These are phyloP conservation scores for Eilema sororculum DNA, from an alignment of 2,888 invertebrate genomes.

Conservation along the genomic window DNA sequence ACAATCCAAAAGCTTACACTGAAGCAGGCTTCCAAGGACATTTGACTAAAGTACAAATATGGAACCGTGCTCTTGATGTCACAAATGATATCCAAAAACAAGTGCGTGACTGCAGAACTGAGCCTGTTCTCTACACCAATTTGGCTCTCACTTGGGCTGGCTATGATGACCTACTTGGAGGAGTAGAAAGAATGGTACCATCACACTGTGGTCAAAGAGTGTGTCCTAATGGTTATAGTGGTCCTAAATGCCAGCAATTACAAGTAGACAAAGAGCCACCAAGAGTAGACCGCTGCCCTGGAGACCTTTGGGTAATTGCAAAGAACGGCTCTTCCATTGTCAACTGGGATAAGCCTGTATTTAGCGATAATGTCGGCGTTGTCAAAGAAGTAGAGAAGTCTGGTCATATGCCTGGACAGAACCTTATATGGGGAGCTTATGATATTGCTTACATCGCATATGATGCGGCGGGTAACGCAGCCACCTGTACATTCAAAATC, in stretches of 20 bases:
- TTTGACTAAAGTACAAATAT: conserved; percentile 97
- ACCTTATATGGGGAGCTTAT: conserved; percentile 96
- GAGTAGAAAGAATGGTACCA: conserved; percentile 96
- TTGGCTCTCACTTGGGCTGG: conserved; percentile 97
- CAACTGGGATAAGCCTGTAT: conserved; percentile 96
- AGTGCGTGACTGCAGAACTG: conserved; percentile 96
- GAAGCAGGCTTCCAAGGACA: conserved; percentile 98
- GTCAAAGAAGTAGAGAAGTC: conserved; percentile 93
- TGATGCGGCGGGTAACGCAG: conserved; percentile 96
- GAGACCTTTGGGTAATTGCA: conserved; percentile 97
- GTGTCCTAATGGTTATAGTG: conserved; percentile 95
- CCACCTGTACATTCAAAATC: conserved; percentile 96
- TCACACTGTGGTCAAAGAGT: conserved; percentile 96
- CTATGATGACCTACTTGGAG: conserved; percentile 95
- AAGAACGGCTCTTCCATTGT: conserved; percentile 96
- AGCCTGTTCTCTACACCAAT: conserved; percentile 95
- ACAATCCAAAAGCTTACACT: conserved; percentile 93
- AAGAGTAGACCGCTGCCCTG: conserved; percentile 95
- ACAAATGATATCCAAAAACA: conserved; percentile 97
- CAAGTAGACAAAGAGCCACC: conserved; percentile 95
- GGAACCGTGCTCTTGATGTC: conserved; percentile 96
- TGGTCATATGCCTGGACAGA: conserved; percentile 95
- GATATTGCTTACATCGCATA: conserved; percentile 97
- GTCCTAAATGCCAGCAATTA: conserved; percentile 94
- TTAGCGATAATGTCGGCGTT: conserved; percentile 95